Conservation (phyloP, 2,113 vertebrate species). For the Donacobius atricapilla region DNA sequence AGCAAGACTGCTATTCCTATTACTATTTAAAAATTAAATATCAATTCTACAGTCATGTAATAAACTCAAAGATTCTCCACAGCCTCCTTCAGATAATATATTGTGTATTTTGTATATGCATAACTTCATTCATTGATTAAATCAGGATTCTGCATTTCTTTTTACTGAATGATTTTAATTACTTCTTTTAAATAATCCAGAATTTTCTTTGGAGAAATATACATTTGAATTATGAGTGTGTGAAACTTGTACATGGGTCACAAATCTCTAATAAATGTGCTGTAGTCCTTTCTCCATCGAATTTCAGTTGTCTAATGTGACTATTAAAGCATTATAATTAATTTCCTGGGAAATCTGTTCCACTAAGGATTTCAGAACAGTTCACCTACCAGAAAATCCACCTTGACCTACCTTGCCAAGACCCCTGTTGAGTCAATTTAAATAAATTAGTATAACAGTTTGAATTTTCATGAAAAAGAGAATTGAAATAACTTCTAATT, state of each 20-base stretch:
- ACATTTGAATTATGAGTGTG: neutral
- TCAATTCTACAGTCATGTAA: neutral
- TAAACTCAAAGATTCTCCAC: neutral
- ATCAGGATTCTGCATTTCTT: neutral
- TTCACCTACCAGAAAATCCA: conserved; percentile 33
- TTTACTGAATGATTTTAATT: neutral
- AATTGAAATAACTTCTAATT: conserved; percentile 33
- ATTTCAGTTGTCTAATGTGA: neutral
- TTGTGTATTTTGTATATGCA: neutral
- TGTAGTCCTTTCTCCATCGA: neutral
- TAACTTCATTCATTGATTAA: neutral
- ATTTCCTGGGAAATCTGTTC: neutral
- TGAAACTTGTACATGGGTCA: neutral
- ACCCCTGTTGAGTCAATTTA: conserved; percentile 18
- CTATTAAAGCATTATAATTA: neutral
- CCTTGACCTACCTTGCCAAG: conserved; percentile 39
- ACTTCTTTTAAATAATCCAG: neutral
- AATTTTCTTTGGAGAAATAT: neutral
- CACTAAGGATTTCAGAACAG: neutral
- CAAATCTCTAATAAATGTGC: neutral
- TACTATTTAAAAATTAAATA: neutral
- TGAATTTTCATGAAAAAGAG: conserved; percentile 7
- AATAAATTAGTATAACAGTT: conserved; percentile 19
- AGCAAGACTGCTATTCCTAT: neutral
- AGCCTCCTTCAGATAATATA: neutral